phyloP scores from a whole-genome alignment of 2,113 vertebrate species.

The Scopus umbretta region DNA sequence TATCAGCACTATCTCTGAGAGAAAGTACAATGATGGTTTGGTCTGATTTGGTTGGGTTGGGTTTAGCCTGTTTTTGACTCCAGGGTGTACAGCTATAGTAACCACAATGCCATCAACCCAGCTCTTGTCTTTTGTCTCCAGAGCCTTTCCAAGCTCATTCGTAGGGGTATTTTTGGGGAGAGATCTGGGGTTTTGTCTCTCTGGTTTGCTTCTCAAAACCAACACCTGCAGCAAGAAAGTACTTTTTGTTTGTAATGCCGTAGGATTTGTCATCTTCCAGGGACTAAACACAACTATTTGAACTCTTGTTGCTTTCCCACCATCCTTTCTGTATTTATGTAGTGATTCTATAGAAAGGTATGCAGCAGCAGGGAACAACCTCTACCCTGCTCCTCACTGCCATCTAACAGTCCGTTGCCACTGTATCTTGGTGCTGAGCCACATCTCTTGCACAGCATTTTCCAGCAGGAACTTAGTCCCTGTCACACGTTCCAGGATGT shows the following conservation, averaged over 20 bases:
- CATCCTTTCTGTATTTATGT: neutral
- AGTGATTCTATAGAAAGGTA: neutral
- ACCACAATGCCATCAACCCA: neutral
- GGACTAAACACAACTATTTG: neutral
- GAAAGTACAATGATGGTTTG: fast-evolving
- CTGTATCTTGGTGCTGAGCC: neutral
- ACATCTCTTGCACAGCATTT: neutral
- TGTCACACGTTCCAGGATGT: neutral
- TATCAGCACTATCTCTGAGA: neutral
- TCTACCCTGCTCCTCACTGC: neutral
- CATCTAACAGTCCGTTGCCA: neutral
- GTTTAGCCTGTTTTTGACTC: neutral
- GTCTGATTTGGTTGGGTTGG: neutral
- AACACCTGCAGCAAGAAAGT: neutral
- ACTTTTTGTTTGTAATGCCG: neutral
- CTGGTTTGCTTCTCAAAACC: neutral
- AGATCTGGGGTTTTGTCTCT: neutral
- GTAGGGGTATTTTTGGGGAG: neutral
- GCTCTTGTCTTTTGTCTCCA: neutral
- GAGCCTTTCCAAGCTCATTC: neutral
- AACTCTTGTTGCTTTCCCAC: neutral
- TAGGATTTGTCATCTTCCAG: neutral
- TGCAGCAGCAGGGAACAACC: neutral
- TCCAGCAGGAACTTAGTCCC: neutral
- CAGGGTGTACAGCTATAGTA: neutral